Conservation (phyloP, 2,888 invertebrate species). For the Cephus pygmeus region DNA sequence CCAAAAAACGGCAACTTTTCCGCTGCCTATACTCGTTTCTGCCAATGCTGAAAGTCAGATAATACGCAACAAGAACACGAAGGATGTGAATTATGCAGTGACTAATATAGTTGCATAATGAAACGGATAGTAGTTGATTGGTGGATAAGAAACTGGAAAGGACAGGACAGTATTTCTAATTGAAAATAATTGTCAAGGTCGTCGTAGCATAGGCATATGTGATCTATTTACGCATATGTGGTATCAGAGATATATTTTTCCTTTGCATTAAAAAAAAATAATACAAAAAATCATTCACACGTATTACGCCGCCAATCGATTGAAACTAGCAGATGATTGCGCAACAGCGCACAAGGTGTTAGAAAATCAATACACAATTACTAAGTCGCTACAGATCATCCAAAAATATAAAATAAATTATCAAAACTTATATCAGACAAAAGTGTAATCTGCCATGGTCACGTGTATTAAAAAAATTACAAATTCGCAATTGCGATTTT, state of each 20-base stretch:
- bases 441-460: too few relatives aligned
- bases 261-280: not conserved
- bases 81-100: not conserved
- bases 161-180: not conserved
- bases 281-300: not conserved
- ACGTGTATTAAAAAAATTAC: too few relatives aligned
- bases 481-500: not conserved
- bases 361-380: not conserved
- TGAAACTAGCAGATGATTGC: not conserved
- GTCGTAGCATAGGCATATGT: not conserved
- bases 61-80: not conserved
- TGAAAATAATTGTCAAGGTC: not conserved
- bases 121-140: not conserved
- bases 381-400: rapidly evolving
- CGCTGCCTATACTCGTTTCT: not conserved
- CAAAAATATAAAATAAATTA: not conserved
- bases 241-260: not conserved
- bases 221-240: not conserved
- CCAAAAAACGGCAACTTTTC: not conserved
- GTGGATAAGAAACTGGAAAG: not conserved
- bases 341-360: not conserved
- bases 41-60: not conserved
- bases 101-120: not conserved
- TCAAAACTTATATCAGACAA: not conserved
- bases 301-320: not conserved